phyloP scores from a whole-genome alignment of 2,797 vertebrate species.

The Pachyuromys duprasi region DNA sequence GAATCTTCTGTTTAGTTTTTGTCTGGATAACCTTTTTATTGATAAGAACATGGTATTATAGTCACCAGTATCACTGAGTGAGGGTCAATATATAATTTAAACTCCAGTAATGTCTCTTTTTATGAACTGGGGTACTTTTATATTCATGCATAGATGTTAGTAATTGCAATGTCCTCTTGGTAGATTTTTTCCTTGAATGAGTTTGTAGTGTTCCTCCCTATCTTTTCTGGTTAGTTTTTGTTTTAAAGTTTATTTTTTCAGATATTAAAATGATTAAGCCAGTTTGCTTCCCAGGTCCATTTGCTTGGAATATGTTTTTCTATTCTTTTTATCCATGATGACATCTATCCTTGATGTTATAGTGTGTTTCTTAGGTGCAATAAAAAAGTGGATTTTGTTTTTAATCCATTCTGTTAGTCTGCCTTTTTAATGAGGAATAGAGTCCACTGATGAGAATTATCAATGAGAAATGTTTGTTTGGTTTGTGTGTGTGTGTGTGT shows the following conservation, averaged over 20 bases:
- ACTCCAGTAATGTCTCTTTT: background rate
- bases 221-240: background rate
- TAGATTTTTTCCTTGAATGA: background rate
- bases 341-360: background rate
- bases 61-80: background rate
- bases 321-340: background rate
- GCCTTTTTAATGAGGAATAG: background rate
- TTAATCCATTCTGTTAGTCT: background rate
- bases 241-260: background rate
- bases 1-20: background rate
- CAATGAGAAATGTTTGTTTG: background rate
- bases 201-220: background rate
- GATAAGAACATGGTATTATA: background rate
- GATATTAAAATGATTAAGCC: background rate
- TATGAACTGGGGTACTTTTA: background rate
- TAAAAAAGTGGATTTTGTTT: background rate
- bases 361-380: background rate
- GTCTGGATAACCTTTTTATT: background rate
- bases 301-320: background rate
- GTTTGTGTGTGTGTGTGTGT: too few species aligned
- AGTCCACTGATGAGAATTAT: background rate
- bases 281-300: background rate
- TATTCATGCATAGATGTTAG: background rate
- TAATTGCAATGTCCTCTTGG: background rate
- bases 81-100: background rate